Base-by-base conservation (phyloP, 2,113 vertebrate species). In the Choloepus hoffmanni region DNA sequence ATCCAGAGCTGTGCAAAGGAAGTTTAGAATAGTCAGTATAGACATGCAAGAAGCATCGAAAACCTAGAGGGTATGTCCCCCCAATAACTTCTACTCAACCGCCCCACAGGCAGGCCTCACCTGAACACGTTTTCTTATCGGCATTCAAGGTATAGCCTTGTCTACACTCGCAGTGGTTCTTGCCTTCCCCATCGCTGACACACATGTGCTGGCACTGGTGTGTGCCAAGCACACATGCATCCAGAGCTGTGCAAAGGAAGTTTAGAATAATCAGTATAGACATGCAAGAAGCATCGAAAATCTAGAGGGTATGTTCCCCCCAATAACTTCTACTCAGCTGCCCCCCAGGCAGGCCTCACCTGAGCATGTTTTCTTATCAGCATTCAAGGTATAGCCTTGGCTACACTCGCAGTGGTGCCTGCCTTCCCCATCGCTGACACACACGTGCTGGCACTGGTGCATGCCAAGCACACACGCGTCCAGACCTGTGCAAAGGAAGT, bases 191-290 rank as follows among this genome's bases (percentile, higher is more conserved):
- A 2, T 96, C 98, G 65, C 97, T 99, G 96, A 99, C 81, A 0
- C 99, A 99, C 94, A 99, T 96, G 50, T 99, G 99, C 97, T 99
- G 97, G 14, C 99, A 99, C 98, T 98, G 98, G 2, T 99, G 99
- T n/a, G 95, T 97, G 97, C 99, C 99, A 1, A 98, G 97, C 2
- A 95, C 92, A 79, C 99, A 99, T 26, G 98, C 74, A 67, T 99
- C 98, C 2, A 97, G 45, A 98, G 98, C 99, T 99, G 96, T 86
- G 97, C 98, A 79, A 87, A 85, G 13, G 58, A 78, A 55, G 50
- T 3, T 21, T 9, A 67, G 18, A 7, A 12, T 2, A 2, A 36
- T 36, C 36, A 40, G 67, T 9, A 50, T 5, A 5, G 48, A 50
- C 50, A 53, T 9, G 12, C 50, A 14, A 53, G 50, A 53, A 53